Evolutionary conservation across 2,888 invertebrate genomes (phyloP).

Genomic region (Esperia sulphurella): DNA sequence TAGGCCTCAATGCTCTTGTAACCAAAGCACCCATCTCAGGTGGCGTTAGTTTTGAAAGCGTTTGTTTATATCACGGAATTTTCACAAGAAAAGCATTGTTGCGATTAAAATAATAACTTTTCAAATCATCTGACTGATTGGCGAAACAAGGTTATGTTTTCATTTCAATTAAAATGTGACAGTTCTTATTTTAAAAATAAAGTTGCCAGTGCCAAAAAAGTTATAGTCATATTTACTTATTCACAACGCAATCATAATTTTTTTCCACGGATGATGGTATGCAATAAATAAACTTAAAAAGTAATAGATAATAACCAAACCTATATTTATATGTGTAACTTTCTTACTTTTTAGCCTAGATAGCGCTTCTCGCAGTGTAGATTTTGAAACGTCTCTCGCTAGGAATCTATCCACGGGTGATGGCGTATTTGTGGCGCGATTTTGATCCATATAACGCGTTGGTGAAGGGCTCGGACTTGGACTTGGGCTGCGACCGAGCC

Average conservation of each 20-base stretch:
- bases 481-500: slow-evolving; percentile 45
- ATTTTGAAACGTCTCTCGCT: slow-evolving; percentile 37
- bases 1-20: slow-evolving; percentile 78
- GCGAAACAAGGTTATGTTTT: slow-evolving; percentile 31
- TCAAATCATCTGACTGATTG: slow-evolving; percentile 1
- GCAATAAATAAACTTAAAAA: no score
- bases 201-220: slow-evolving; percentile 11
- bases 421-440: slow-evolving; percentile 57
- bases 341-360: slow-evolving; percentile 58
- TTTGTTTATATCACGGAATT: slow-evolving; percentile 16
- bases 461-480: slow-evolving; percentile 59
- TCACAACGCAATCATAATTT: no score
- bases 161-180: slow-evolving; percentile 13
- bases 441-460: slow-evolving; percentile 35
- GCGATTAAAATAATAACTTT: slow-evolving; percentile 8
- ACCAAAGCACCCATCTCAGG: slow-evolving; percentile 83
- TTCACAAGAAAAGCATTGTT: slow-evolving; percentile 25
- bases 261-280: no score
- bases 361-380: slow-evolving; percentile 42
- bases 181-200: slow-evolving; percentile 24
- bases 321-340: not conserved
- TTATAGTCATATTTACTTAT: no score
- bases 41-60: slow-evolving; percentile 44
- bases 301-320: not conserved
- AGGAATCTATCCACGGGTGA: slow-evolving; percentile 24